These are phyloP conservation scores for Antechinus stuartii DNA, from an alignment of 2,113 vertebrate genomes.

Conservation along the genomic window DNA sequence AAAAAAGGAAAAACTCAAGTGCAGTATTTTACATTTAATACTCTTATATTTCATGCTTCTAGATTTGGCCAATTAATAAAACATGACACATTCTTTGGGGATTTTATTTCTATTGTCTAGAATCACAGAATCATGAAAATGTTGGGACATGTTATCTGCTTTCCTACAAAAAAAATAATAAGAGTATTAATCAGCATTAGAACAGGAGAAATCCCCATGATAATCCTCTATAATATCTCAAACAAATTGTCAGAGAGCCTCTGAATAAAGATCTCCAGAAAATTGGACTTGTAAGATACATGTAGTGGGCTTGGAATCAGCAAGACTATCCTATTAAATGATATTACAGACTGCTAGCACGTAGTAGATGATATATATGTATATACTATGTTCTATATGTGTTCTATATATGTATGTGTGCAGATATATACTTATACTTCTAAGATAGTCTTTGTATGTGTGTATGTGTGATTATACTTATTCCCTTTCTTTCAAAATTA, in stretches of 20 bases:
- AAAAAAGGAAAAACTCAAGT: too few species aligned
- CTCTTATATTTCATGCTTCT: not conserved
- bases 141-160: not conserved
- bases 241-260: not conserved
- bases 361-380: not conserved
- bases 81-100: not conserved
- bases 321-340: not conserved
- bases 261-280: not conserved
- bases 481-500: too few species aligned
- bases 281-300: not conserved
- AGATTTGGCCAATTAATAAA: not conserved
- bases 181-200: not conserved
- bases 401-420: too few species aligned
- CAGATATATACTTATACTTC: too few species aligned
- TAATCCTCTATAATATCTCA: too few species aligned
- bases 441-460: too few species aligned
- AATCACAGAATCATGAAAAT: not conserved
- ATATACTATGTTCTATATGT: too few species aligned
- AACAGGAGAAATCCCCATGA: not conserved
- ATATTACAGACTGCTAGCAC: not conserved
- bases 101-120: not conserved
- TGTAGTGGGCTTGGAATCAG: not conserved
- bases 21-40: not conserved
- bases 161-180: not conserved
- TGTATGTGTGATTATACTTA: too few species aligned